Conservation (phyloP, 2,113 vertebrate species). For the Climacteris rufus region DNA sequence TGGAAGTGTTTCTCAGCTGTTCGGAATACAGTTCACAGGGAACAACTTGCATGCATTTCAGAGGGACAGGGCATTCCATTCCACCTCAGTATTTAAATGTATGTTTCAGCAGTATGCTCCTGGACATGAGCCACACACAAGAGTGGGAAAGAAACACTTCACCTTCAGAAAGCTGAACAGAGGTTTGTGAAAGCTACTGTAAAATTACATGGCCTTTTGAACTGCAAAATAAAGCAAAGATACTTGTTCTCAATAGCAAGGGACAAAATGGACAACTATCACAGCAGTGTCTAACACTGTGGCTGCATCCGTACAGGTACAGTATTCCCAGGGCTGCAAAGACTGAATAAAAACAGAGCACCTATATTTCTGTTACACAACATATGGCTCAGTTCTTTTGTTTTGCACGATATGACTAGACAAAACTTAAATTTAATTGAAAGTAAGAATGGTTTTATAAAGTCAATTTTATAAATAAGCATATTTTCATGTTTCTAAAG, state of each 20-base stretch:
- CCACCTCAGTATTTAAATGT: neutral
- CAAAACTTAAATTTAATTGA: neutral
- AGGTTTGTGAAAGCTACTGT: neutral
- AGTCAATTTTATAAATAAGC: neutral
- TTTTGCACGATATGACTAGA: neutral
- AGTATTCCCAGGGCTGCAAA: neutral
- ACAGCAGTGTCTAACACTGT: accelerated
- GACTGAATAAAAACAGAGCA: neutral
- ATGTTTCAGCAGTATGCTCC: neutral
- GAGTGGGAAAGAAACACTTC: neutral
- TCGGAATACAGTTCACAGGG: conserved; percentile 17
- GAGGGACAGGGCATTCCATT: conserved; percentile 6
- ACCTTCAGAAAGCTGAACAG: neutral
- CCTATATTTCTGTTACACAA: neutral
- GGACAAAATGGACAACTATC: neutral
- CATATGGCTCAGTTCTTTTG: neutral
- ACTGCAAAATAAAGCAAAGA: neutral
- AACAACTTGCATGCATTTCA: conserved; percentile 19
- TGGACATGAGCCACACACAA: neutral
- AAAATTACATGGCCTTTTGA: neutral
- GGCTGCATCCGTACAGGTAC: neutral
- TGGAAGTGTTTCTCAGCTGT: conserved; percentile 12
- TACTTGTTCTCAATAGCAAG: neutral
- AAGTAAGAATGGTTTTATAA: neutral
- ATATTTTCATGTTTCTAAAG: neutral